Percentiles rank a stretch among this genome's conserved stretches.
These are phyloP conservation scores for Listronotus oregonensis DNA, from an alignment of 1,140 invertebrate genomes.

Conservation along the genomic window DNA sequence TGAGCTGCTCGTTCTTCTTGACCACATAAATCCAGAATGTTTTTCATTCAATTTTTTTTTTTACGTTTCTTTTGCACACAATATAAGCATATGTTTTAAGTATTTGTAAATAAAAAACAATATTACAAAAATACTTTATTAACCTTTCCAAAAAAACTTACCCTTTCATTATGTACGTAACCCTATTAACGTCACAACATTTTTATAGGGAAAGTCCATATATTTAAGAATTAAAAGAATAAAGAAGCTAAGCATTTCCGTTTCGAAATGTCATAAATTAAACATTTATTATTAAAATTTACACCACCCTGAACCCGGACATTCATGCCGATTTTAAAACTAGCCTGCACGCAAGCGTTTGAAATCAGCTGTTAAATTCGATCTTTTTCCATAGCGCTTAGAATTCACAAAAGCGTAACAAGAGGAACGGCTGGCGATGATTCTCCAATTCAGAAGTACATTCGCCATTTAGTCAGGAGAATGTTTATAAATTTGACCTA, in stretches of 20 bases:
- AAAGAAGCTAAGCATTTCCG: constrained; percentile 31
- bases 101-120: too few relatives aligned
- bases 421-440: too few relatives aligned
- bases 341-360: constrained; percentile 37
- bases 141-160: background rate
- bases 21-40: too few relatives aligned
- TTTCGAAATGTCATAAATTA: constrained; percentile 15
- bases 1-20: too few relatives aligned
- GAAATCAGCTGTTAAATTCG: constrained; percentile 24
- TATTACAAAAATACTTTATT: too few relatives aligned
- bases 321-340: constrained; percentile 44
- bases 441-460: too few relatives aligned
- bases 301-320: constrained; percentile 45
- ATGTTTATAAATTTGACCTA: too few relatives aligned
- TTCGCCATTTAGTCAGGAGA: too few relatives aligned
- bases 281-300: constrained; percentile 42
- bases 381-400: constrained; percentile 12
- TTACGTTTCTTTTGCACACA: too few relatives aligned
- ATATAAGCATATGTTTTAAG: too few relatives aligned
- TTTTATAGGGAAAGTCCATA: background rate
- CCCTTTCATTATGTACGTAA: background rate
- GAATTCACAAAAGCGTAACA: background rate
- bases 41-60: too few relatives aligned
- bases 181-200: too few relatives aligned
- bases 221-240: constrained; percentile 19